These are phyloP conservation scores for Nasonia vitripennis DNA, from an alignment of 1,140 invertebrate genomes.

Conservation along the genomic window DNA sequence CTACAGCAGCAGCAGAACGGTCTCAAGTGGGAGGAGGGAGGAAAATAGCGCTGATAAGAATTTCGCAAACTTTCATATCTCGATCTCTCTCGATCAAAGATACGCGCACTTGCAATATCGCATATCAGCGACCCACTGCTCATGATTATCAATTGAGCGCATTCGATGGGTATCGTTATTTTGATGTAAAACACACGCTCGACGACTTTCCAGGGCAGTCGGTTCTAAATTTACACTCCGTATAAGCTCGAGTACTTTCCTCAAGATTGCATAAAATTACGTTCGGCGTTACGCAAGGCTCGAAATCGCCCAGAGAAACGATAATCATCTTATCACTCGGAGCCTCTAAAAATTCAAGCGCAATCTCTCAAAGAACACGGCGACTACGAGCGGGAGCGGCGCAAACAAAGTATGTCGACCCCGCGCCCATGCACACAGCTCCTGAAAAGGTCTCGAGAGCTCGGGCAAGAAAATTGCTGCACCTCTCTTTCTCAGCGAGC, in stretches of 20 bases:
- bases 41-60: neutral
- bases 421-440: neutral
- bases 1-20: neutral
- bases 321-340: too few relatives aligned
- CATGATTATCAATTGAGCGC: too few relatives aligned
- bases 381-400: neutral
- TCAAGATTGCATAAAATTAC: too few relatives aligned
- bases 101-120: neutral
- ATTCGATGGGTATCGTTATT: neutral
- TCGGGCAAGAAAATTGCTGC: conserved; percentile 18
- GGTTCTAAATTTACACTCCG: too few relatives aligned
- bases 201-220: too few relatives aligned
- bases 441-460: neutral
- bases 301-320: too few relatives aligned
- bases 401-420: neutral
- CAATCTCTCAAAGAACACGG: neutral
- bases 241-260: too few relatives aligned
- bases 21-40: neutral
- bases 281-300: too few relatives aligned
- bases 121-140: neutral
- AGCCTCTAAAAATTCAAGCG: too few relatives aligned
- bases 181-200: neutral
- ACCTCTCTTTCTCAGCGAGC: conserved; percentile 3
- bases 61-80: neutral
- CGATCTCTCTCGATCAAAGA: neutral